Conservation (phyloP, 2,888 invertebrate genomes). For the Brachyptera putata region DNA sequence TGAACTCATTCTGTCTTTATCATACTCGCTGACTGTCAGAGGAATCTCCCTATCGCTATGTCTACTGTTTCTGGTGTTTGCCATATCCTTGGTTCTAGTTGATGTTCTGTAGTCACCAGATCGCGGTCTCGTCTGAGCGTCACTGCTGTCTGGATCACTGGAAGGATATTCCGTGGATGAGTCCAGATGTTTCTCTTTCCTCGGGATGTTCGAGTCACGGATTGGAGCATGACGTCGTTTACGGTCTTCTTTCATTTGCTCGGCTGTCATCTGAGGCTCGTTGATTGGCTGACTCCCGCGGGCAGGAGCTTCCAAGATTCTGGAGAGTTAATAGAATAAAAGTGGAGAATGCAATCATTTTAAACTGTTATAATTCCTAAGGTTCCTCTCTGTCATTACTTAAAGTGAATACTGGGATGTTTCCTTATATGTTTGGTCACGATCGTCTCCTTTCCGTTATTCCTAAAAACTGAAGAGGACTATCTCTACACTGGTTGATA, state of each 20-base stretch:
- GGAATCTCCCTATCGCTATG: not conserved
- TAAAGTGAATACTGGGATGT: too few species aligned
- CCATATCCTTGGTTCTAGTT: not conserved
- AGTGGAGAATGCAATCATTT: too few species aligned
- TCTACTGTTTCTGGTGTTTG: not conserved
- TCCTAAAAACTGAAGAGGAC: too few species aligned
- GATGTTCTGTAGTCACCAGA: too few species aligned
- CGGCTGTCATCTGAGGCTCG: slow-evolving; percentile 7
- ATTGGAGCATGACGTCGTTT: slow-evolving; percentile 18
- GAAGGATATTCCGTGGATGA: slow-evolving; percentile 18
- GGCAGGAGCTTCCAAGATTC: slow-evolving; percentile 41
- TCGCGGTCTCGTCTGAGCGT: not conserved
- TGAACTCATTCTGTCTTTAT: not conserved
- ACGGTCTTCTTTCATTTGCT: slow-evolving; percentile 9
- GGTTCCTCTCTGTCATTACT: too few species aligned
- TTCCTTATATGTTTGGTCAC: too few species aligned
- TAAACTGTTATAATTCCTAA: too few species aligned
- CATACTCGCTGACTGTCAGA: not conserved
- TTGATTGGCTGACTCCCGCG: slow-evolving; percentile 24
- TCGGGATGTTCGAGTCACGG: slow-evolving; percentile 11
- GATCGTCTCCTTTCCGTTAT: too few species aligned
- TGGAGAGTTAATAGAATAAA: too few species aligned
- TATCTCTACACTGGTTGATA: too few species aligned
- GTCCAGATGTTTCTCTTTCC: slow-evolving; percentile 14
- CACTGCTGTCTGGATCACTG: slow-evolving; percentile 10